A percentile compares a stretch with the other conserved stretches of the same genome.
phyloP scores from a whole-genome alignment of 2,888 invertebrate genomes.

The Noctua janthe region DNA sequence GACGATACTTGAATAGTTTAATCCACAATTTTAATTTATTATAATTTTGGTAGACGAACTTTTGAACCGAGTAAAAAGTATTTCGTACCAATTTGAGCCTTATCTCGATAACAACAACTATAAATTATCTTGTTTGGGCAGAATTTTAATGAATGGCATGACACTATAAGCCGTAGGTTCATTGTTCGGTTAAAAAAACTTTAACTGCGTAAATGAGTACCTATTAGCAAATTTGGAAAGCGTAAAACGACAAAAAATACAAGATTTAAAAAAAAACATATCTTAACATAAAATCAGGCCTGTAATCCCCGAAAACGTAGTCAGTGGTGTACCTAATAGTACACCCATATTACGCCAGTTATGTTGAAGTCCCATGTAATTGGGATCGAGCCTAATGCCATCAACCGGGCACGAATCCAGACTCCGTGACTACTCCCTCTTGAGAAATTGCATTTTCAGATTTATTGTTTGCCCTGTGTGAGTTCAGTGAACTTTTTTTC shows the following conservation, averaged over 20 bases:
- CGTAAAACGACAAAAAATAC: not conserved
- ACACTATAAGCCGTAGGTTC: not conserved
- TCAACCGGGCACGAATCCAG: too few relatives aligned
- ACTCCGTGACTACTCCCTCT: too few relatives aligned
- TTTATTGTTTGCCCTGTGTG: not conserved
- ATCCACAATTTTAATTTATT: conserved; percentile 44
- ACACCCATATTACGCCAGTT: too few relatives aligned
- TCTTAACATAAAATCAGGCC: too few relatives aligned
- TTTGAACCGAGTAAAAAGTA: conserved; percentile 23
- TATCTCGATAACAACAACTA: conserved; percentile 14
- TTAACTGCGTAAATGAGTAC: not conserved
- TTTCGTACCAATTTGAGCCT: conserved; percentile 31
- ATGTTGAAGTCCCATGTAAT: too few relatives aligned
- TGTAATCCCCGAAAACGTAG: too few relatives aligned
- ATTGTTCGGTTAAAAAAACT: not conserved
- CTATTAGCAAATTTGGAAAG: not conserved
- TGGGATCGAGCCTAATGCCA: too few relatives aligned
- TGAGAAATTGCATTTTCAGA: too few relatives aligned
- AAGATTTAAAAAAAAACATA: too few relatives aligned
- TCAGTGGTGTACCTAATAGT: too few relatives aligned
- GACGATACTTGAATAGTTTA: conserved; percentile 31
- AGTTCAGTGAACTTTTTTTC: not conserved
- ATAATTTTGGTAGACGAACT: conserved; percentile 22
- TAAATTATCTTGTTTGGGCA: conserved; percentile 28
- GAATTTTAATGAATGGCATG: conserved; percentile 19